Conservation (phyloP, 1,140 invertebrate genomes). For the Orius insidiosus region DNA sequence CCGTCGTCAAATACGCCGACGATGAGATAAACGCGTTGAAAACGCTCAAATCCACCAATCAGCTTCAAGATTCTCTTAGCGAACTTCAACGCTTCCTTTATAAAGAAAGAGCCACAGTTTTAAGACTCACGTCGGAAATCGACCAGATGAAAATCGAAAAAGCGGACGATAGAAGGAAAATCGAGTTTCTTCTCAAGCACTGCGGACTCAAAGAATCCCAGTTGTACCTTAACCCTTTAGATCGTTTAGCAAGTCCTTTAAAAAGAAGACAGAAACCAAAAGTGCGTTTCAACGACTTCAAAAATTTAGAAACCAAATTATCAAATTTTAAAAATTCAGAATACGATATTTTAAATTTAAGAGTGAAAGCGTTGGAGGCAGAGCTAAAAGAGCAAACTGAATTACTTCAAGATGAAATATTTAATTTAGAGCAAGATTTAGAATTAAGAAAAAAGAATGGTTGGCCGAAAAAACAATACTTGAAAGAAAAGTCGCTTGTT, state of each 20-base stretch:
- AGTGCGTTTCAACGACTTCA: conserved; percentile 6
- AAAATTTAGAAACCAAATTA: conserved; percentile 7
- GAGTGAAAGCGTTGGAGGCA: conserved; percentile 7
- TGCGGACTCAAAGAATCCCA: conserved; percentile 9
- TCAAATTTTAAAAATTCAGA: conserved; percentile 6
- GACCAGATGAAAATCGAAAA: conserved; percentile 13
- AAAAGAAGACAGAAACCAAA: not conserved
- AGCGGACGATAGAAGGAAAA: conserved; percentile 9
- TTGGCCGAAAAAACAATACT: conserved; percentile 6
- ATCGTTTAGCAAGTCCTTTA: not conserved
- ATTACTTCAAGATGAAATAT: conserved; percentile 13
- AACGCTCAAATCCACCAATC: conserved; percentile 3
- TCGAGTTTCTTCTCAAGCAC: conserved; percentile 8
- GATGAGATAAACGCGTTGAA: conserved; percentile 5
- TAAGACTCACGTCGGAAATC: conserved; percentile 14
- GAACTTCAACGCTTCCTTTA: conserved; percentile 15
- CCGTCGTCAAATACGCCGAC: conserved; percentile 3
- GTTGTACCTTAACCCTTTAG: not conserved
- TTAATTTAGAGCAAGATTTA: conserved; percentile 10
- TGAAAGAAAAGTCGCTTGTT: conserved; percentile 9
- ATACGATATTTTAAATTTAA: conserved; percentile 5
- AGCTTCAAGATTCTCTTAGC: conserved; percentile 13
- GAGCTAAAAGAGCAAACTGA: conserved; percentile 13
- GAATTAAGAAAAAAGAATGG: conserved; percentile 10
- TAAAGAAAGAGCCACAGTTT: conserved; percentile 16